Base-by-base conservation (phyloP, 2,113 vertebrate genomes). In the Amphilophus citrinellus region DNA sequence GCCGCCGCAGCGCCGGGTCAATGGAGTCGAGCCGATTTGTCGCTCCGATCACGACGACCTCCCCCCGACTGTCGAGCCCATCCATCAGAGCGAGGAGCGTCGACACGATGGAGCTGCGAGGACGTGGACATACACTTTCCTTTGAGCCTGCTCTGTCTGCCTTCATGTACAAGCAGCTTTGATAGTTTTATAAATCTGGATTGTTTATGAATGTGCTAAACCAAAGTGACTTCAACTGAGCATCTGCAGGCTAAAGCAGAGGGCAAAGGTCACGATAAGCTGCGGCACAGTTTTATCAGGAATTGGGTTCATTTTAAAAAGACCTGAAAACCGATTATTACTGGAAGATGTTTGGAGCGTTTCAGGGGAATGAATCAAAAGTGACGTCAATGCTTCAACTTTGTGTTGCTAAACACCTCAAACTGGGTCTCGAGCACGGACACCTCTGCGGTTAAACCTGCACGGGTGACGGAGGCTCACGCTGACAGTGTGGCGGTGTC, bases 21-120 rank as follows among this genome's bases (percentile, higher is more conserved):
- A 99, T 96, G n/a, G 97, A 96, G 93, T 99, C 97, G 86, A 98
- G 87, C 1, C 97, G 96, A 89, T 99, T 99, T 24, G 98, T 99
- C 8, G 98, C 98, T 27, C 98, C 98, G 1, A 99, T 98, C 7
- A 99, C 97, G n/a, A 98, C 96, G 9, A 99, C 95, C 84, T 98
- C 98, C 61, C 97, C 98, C 81, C 98, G 96, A 83, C 91, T 96
- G 83, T 96, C 97, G 90, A 98, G 88, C 15, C 97, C 98, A 84
- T 99, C 98, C 98, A 98, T 97, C 77, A 99, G 96, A 50, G 97
- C 97, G 78, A 98, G 92, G 27, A 98, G 94, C 0, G 98, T 98
- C 4, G 98, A 98, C 83, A 99, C 98, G 10, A 99, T 96, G 73
- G 98, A 99, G 85, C 98, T 99, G 92, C 6, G 13, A 5, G 42